Base-by-base conservation (phyloP, 2,888 invertebrate species). In the Gibbula magus region DNA sequence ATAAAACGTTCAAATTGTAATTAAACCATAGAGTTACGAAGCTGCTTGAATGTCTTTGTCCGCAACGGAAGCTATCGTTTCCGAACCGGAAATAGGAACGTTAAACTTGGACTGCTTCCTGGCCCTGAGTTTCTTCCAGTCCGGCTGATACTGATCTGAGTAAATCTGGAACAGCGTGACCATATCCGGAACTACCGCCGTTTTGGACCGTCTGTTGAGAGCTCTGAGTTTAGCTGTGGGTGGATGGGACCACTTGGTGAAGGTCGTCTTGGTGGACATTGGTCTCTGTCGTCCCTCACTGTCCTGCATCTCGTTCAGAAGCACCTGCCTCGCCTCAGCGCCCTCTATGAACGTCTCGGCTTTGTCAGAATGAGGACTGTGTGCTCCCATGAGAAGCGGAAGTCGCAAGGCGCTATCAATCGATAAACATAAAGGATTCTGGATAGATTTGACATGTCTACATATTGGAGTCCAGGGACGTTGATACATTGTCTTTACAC, bases 91-190 rank as follows among this genome's bases (percentile, higher is more conserved):
- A 61, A 25, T 61, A 18, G 29, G 25, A 13, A 29, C 25, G 18
- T 25, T 29, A 25, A 25, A 18, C 29, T 61, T 61, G 10, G 61
- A 22, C 29, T 61, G 61, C 13, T 61, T 61, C 29, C 13, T 61
- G 10, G 22, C 16, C 18, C 29, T 61, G 16, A 61, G 13, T 29
- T 77, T 74, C 67, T 75, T 74, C 88, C 88, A 88, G 80, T 86
- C 87, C 0, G 88, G 88, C 22, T 88, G 86, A 77, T 89, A 91
- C 79, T 91, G 91, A 35, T 91, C 91, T 1, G 90, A 89, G 82
- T 91, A 91, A 20, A 90, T 87, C 77, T 84, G 85, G 80, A 91
- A 91, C 61, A 91, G 83, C 1, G 88, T 86, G 16, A 85, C 83
- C 86, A 90, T 87, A 67, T 87, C 88, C 0, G 88, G 87, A 20